phyloP scores from a whole-genome alignment of 2,888 invertebrate genomes.

The Charanyca ferruginea region DNA sequence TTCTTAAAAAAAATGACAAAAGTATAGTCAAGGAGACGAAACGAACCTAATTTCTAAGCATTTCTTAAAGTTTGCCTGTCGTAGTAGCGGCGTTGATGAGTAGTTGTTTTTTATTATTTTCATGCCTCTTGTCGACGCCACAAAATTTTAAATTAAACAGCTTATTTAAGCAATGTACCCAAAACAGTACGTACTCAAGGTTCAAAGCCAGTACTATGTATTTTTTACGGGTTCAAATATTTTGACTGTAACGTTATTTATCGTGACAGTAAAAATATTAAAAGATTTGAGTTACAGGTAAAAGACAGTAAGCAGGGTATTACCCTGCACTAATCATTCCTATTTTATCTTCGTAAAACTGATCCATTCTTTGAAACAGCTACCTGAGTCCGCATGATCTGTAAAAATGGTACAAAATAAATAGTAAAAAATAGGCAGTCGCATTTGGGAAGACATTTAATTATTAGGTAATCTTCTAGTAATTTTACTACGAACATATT shows the following conservation, averaged over 20 bases:
- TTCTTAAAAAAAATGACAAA: no score
- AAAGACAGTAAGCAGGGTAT: no score
- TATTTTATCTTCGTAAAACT: background rate
- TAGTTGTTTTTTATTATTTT: background rate
- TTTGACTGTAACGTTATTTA: background rate
- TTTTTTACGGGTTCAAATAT: background rate
- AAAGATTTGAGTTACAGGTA: background rate
- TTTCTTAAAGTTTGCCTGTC: background rate
- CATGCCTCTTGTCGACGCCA: background rate
- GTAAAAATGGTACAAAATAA: background rate
- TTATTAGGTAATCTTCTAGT: background rate
- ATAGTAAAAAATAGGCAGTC: background rate
- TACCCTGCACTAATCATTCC: no score
- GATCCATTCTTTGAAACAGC: constrained; percentile 3
- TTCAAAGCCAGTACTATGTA: no score
- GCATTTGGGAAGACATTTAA: background rate
- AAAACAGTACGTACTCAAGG: background rate
- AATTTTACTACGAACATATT: background rate
- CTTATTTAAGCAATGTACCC: background rate
- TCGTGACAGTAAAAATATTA: no score
- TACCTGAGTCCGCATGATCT: constrained; percentile 5
- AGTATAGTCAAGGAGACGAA: background rate
- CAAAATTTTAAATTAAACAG: background rate
- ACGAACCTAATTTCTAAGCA: background rate
- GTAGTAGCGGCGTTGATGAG: constrained; percentile 7